Evolutionary conservation across 2,797 vertebrate species (phyloP), one percentile per base, ranked within the genome.

Genomic region (Erpetoichthys calabaricus): DNA sequence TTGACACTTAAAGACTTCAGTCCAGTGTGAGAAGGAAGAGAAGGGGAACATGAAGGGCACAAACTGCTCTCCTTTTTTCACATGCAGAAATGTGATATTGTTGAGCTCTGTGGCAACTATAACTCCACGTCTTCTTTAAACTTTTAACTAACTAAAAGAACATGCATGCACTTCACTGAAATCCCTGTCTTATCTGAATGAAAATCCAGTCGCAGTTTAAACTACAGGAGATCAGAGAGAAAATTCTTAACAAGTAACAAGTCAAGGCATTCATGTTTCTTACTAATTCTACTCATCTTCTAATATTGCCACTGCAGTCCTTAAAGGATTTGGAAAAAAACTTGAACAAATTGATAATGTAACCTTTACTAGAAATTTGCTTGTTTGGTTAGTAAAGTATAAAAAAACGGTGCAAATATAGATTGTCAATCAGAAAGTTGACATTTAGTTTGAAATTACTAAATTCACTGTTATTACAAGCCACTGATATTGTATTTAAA

Each of bases 91-190:
- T 83, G 78, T 85, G 76, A 81, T 85, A 86, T 85, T 85, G 79
- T 86, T 85, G 81, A 85, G 83, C 74, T 75, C 73, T 76, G 76
- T 75, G 75, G 76, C 73, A 74, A 80, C 81, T 85, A 74, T 79
- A 84, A 84, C 76, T 74, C 74, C 75, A 68, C 73, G 74, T 78
- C 75, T 81, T 85, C 82, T 84, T 82, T 79, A 85, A 84, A 80
- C 80, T 84, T 84, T 82, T 81, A 78, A 81, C 77, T 67, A 76
- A 71, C 75, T 73, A 80, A 84, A 67, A 76, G 67, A 73, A 73
- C 68, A 84, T 73, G 87, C 79, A 83, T 70, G 80, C 68, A 82
- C 77, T 81, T 75, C 78, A 71, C 72, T 75, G 73, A 86, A 83
- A 80, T 80, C 71, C 76, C 65, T 75, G 70, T 77, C 68, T 59